phyloP scores from a whole-genome alignment of 2,888 invertebrate genomes.

The Phrixothrix hirtus region DNA sequence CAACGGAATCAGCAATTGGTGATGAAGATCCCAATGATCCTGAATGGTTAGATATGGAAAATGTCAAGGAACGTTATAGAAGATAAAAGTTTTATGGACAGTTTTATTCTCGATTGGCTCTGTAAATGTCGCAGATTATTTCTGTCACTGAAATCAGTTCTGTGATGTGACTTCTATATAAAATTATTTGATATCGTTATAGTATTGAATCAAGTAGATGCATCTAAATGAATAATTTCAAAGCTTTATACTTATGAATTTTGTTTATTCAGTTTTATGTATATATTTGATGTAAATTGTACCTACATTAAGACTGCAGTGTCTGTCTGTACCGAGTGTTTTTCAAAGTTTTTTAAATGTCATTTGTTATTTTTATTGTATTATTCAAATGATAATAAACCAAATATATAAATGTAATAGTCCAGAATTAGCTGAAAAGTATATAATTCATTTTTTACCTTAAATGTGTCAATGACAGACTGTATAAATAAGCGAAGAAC shows the following conservation, averaged over 20 bases:
- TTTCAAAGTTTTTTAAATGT: not conserved
- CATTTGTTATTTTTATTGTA: too few species aligned
- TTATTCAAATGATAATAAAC: too few species aligned
- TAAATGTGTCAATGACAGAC: not conserved
- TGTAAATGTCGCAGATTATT: constrained; percentile 11
- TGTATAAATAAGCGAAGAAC: not conserved
- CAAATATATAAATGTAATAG: too few species aligned
- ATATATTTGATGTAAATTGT: too few species aligned
- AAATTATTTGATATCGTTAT: constrained; percentile 51
- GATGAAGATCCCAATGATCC: constrained; percentile 86
- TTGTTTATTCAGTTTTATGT: not conserved
- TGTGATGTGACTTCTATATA: constrained; percentile 50
- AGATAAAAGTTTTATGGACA: constrained; percentile 42
- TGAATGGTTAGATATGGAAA: constrained; percentile 69
- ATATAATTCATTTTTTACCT: too few species aligned
- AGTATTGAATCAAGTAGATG: constrained; percentile 46
- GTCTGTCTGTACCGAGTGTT: too few species aligned
- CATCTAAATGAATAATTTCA: constrained; percentile 49
- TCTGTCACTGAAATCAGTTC: constrained; percentile 50
- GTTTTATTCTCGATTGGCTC: constrained; percentile 26
- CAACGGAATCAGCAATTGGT: constrained; percentile 63
- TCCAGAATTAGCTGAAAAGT: too few species aligned
- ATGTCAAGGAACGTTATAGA: constrained; percentile 50
- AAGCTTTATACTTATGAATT: constrained; percentile 38
- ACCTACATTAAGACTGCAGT: too few species aligned